A percentile compares a stretch with the other conserved stretches of the same genome.
phyloP scores from a whole-genome alignment of 2,797 vertebrate genomes.

The Eidolon dupreanum region DNA sequence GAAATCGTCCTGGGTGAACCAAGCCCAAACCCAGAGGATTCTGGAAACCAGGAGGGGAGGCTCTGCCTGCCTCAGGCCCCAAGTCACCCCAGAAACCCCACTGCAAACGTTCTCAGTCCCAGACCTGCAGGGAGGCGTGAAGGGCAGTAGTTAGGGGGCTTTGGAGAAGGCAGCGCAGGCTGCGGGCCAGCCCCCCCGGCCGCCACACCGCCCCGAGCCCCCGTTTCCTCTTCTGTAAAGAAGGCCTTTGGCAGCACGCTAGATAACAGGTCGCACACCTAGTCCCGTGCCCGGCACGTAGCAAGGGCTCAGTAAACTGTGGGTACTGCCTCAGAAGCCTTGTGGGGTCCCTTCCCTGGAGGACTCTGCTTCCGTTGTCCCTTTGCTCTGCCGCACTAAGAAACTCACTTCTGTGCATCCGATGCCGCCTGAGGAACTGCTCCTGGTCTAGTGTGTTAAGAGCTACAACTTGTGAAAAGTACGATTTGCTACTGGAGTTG shows the following conservation, averaged over 20 bases:
- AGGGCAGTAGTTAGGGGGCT: not conserved
- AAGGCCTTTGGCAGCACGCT: not conserved
- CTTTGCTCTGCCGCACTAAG: not conserved
- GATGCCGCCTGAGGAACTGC: not conserved
- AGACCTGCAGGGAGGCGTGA: not conserved
- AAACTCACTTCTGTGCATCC: not conserved
- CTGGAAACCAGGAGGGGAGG: not conserved
- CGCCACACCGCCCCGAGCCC: not conserved
- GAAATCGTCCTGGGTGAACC: not conserved
- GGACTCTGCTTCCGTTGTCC: not conserved
- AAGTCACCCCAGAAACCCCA: not conserved
- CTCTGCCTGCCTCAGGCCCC: not conserved
- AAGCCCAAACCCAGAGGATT: not conserved
- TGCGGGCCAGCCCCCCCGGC: not conserved
- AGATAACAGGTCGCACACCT: rapidly evolving
- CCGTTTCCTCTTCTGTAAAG: not conserved
- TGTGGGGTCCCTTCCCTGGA: not conserved
- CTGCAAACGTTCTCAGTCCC: not conserved
- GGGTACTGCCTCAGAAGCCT: not conserved
- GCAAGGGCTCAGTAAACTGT: not conserved
- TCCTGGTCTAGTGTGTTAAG: not conserved
- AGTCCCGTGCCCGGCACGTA: not conserved
- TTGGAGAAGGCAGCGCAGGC: not conserved
- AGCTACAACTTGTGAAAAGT: not conserved
- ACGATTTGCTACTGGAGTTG: not conserved